Base-by-base conservation (phyloP, 2,797 vertebrate genomes). In the Odontamblyopus rebecca region DNA sequence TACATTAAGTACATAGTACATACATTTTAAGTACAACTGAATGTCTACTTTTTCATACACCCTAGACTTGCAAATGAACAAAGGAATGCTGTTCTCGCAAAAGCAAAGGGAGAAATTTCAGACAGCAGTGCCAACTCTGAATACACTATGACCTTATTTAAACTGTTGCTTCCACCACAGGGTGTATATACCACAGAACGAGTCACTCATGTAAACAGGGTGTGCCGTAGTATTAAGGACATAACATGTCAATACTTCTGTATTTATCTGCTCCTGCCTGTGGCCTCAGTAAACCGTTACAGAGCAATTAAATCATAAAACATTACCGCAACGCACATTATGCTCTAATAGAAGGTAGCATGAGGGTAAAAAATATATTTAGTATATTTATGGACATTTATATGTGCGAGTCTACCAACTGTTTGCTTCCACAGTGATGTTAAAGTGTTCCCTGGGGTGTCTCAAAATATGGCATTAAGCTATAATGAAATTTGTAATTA, bases 61-160 rank as follows among this genome's bases (percentile, higher is more conserved):
- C 44, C 53, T 13, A 38, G 26, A 3, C 44, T 68, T 16, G 2
- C 71, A 59, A 56, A 72, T 73, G 59, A 81, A 87, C 61, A 84
- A 70, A 82, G 61, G 74, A 81, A 75, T 76, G 68, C 65, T 80
- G 78, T 81, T 79, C 57, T 63, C 66, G 5, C 26, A 56, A 66
- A 83, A 75, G 67, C 72, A 41, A 83, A 84, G 60, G 30, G 29
- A 77, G 18, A 80, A 73, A 80, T 82, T 83, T 72, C 77, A 67
- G 76, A 48, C 35, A 4, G 38, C 38, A 1, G 51, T 75, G 82
- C 85, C 85, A 91, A 82, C 63, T 83, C 71, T 76, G 78, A 50
- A 83, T 78, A 81, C 81, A 78, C 65, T 41, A 5, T 57, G 65
- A 82, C 79, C 82, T 73, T 76, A 64, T 85, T 80, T 26, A 67